These are phyloP conservation scores for Notoglanidium macrostoma DNA, from an alignment of 2,797 vertebrate species.

Conservation along the genomic window DNA sequence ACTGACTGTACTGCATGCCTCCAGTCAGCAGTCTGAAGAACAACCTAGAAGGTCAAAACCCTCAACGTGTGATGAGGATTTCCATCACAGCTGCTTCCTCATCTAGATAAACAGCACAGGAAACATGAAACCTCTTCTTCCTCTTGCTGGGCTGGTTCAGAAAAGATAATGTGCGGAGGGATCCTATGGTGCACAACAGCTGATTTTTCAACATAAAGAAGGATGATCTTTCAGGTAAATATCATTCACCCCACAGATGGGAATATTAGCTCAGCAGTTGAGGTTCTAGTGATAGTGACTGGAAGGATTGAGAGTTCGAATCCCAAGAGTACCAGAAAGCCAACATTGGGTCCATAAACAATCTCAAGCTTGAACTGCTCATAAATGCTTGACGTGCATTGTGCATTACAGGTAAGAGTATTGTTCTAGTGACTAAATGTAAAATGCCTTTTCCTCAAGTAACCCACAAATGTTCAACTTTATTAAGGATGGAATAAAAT, in stretches of 20 bases:
- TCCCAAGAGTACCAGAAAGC: background rate
- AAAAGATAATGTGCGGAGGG: conserved; percentile 33
- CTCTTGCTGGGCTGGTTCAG: conserved; percentile 30
- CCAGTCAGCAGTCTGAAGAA: conserved; percentile 25
- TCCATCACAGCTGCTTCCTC: conserved; percentile 55
- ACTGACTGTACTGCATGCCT: conserved; percentile 33
- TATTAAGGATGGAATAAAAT: background rate
- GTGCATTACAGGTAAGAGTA: background rate
- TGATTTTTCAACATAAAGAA: conserved; percentile 25
- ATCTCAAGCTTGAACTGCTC: background rate
- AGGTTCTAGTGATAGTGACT: background rate
- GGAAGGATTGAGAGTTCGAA: background rate
- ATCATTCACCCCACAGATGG: background rate
- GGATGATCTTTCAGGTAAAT: background rate
- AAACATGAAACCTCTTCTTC: conserved; percentile 38
- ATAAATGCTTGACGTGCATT: background rate
- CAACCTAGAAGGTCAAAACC: conserved; percentile 52
- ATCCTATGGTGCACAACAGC: conserved; percentile 22
- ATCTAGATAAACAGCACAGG: conserved; percentile 53
- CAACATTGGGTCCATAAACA: background rate
- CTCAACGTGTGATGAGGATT: conserved; percentile 49
- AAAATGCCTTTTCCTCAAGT: background rate
- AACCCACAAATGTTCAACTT: background rate
- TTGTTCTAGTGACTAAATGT: background rate
- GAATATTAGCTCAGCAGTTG: background rate